Evolutionary conservation across 2,888 invertebrate genomes (phyloP).

Genomic region (Aphidoletes aphidimyza): DNA sequence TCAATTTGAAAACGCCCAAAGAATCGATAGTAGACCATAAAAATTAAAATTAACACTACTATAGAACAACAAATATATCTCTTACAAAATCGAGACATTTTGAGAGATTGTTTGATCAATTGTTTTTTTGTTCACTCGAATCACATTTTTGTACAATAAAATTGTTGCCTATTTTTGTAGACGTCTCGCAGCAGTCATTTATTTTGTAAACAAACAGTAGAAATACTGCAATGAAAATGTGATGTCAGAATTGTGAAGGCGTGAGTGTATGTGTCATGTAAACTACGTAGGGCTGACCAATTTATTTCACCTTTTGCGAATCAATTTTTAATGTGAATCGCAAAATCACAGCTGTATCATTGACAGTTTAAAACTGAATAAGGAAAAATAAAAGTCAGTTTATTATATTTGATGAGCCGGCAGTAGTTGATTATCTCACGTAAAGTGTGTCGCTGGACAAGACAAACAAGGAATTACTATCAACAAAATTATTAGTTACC

Average conservation of each 20-base stretch:
- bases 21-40: neutral
- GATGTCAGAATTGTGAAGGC: neutral
- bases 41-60: neutral
- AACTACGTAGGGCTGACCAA: neutral
- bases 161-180: neutral
- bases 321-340: no score
- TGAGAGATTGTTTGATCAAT: neutral
- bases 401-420: no score
- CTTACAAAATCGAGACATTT: slow-evolving; percentile 8
- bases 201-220: slow-evolving; percentile 33
- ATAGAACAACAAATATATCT: neutral
- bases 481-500: no score
- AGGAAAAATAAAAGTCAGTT: neutral
- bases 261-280: neutral
- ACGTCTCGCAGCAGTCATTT: neutral
- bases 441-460: no score
- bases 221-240: neutral
- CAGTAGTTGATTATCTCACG: no score
- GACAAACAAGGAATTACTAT: no score
- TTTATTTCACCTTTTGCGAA: no score
- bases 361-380: neutral
- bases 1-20: slow-evolving; percentile 39
- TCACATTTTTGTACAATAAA: slow-evolving; percentile 13
- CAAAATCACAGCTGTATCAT: no score
- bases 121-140: neutral